Conservation (phyloP, 2,113 vertebrate genomes). For the Alosa alosa region DNA sequence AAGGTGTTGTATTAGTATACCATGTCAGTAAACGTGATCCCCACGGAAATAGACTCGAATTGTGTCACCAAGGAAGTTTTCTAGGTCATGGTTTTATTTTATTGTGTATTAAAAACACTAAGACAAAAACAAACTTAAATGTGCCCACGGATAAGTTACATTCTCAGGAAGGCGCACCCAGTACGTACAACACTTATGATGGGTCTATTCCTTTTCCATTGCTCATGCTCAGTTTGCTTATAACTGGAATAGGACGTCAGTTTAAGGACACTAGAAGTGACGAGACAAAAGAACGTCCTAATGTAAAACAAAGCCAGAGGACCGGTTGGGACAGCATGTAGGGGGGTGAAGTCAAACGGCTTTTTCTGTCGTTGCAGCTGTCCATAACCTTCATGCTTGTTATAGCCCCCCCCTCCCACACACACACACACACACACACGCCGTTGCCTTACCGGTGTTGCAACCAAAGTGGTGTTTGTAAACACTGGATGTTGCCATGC, state of each 20-base stretch:
- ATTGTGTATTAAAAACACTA: not conserved
- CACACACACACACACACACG: not conserved
- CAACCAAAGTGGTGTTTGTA: conserved; percentile 51
- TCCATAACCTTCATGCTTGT: conserved; percentile 56
- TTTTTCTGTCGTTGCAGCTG: conserved; percentile 55
- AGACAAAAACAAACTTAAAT: not conserved
- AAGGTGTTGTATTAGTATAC: conserved; percentile 36
- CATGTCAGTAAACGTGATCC: conserved; percentile 30
- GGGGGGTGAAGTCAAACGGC: not conserved
- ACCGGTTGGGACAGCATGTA: not conserved
- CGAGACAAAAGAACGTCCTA: not conserved
- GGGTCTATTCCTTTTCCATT: not conserved
- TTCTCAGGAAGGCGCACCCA: not conserved
- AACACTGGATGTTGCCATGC: conserved; percentile 64
- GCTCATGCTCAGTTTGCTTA: not conserved
- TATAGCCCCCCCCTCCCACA: conserved; percentile 51
- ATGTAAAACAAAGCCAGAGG: not conserved
- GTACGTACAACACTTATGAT: not conserved
- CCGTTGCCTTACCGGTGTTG: conserved; percentile 12
- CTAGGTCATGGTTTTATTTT: not conserved
- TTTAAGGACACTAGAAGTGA: not conserved
- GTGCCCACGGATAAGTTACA: not conserved
- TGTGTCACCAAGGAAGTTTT: not conserved
- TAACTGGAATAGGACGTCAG: not conserved
- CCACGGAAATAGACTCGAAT: conserved; percentile 19